A percentile compares a stretch with the other conserved stretches of the same genome.
phyloP scores from a whole-genome alignment of 1,140 invertebrate genomes.

The Psilanteris sp. region DNA sequence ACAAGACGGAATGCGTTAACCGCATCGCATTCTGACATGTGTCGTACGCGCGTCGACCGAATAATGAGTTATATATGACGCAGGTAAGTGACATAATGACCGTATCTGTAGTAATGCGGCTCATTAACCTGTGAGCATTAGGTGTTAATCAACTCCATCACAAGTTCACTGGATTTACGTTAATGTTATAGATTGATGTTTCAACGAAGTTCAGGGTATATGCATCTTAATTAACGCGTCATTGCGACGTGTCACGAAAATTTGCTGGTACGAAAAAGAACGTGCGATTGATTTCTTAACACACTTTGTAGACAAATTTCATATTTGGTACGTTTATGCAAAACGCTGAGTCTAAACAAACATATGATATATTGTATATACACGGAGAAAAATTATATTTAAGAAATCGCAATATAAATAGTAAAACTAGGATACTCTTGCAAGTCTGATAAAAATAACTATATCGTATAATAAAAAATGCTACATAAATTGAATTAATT shows the following conservation, averaged over 20 bases:
- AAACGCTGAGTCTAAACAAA: too few relatives aligned
- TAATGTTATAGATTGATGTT: conserved; percentile 34
- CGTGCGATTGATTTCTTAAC: too few relatives aligned
- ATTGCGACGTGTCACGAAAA: background rate
- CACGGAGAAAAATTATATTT: too few relatives aligned
- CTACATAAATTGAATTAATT: too few relatives aligned
- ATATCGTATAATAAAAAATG: too few relatives aligned
- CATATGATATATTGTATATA: too few relatives aligned
- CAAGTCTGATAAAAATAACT: too few relatives aligned
- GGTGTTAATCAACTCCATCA: conserved; percentile 35
- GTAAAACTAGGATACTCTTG: too few relatives aligned
- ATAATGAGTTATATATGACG: conserved; percentile 35
- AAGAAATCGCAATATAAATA: too few relatives aligned
- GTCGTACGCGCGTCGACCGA: background rate
- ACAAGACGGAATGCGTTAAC: conserved; percentile 4
- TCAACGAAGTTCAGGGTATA: conserved; percentile 7
- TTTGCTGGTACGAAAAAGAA: too few relatives aligned
- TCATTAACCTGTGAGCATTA: conserved; percentile 34
- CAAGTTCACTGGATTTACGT: conserved; percentile 34
- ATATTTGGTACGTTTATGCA: too few relatives aligned
- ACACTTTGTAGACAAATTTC: background rate
- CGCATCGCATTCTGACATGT: conserved; percentile 4
- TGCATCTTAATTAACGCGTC: conserved; percentile 31
- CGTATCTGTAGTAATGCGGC: conserved; percentile 2
- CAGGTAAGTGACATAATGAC: conserved; percentile 40